These are phyloP conservation scores for Ochlodes sylvanus DNA, from an alignment of 2,888 invertebrate species.

Conservation along the genomic window DNA sequence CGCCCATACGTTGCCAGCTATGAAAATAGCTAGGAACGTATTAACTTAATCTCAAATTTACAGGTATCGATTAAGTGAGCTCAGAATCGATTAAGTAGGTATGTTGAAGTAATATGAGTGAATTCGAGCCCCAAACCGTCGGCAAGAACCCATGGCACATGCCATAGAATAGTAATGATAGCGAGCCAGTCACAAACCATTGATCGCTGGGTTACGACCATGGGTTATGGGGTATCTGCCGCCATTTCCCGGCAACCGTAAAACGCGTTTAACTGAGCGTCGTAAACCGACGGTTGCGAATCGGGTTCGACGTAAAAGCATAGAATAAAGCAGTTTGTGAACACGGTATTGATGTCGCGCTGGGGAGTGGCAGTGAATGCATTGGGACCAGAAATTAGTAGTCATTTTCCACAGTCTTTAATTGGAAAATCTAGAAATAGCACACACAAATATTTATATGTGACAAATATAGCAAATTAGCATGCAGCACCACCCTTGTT, in stretches of 20 bases:
- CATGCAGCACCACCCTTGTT: too few species aligned
- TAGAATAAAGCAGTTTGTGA: slow-evolving; percentile 49
- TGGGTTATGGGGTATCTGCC: slow-evolving; percentile 37
- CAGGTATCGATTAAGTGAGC: too few species aligned
- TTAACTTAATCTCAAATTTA: too few species aligned
- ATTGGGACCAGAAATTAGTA: neutral
- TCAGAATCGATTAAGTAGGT: too few species aligned
- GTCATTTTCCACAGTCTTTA: neutral
- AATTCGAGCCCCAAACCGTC: too few species aligned
- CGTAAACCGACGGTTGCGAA: slow-evolving; percentile 56
- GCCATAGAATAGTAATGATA: neutral
- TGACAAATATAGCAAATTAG: too few species aligned
- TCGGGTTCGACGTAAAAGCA: slow-evolving; percentile 52
- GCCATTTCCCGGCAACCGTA: slow-evolving; percentile 46
- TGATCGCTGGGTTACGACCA: slow-evolving; percentile 18
- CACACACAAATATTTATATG: too few species aligned
- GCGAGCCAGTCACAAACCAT: slow-evolving; percentile 13
- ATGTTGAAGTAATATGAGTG: too few species aligned
- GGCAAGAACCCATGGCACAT: too few species aligned
- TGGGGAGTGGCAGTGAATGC: neutral
- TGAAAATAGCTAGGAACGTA: too few species aligned
- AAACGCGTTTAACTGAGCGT: slow-evolving; percentile 57
- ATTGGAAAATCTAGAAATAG: too few species aligned
- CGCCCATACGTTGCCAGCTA: too few species aligned
- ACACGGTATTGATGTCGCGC: neutral